Percentiles rank a stretch among this genome's conserved stretches.
These are phyloP conservation scores for Gymnarchus niloticus DNA, from an alignment of 2,113 vertebrate species.

Conservation along the genomic window DNA sequence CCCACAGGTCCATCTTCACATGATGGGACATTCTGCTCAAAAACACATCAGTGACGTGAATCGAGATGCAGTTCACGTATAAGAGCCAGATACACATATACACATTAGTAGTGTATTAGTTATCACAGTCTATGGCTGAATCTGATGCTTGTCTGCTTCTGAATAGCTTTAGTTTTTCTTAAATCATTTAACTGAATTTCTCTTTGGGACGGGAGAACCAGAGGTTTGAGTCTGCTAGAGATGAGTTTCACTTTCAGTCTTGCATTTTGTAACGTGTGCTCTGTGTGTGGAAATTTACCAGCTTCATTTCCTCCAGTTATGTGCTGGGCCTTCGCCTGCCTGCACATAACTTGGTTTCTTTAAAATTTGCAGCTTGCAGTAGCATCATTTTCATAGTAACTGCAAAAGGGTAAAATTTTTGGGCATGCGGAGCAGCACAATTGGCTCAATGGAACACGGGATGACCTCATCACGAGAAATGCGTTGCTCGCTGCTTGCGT, in stretches of 20 bases:
- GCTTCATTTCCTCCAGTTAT: conserved; percentile 1
- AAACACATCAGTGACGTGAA: not conserved
- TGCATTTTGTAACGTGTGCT: not conserved
- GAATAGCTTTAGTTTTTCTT: not conserved
- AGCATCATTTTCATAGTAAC: not conserved
- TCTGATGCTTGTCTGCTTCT: not conserved
- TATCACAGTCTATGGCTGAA: not conserved
- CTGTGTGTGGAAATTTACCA: conserved; percentile 19
- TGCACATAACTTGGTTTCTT: not conserved
- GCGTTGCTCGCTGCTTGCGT: not conserved
- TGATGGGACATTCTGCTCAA: not conserved
- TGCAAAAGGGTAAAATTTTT: not conserved
- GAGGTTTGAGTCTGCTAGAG: not conserved
- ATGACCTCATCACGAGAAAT: not conserved
- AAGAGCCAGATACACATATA: not conserved
- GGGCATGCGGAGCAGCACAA: not conserved
- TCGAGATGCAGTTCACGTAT: not conserved
- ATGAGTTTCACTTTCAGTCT: not conserved
- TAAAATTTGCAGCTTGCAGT: not conserved
- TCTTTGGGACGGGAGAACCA: not conserved
- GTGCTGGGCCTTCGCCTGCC: not conserved
- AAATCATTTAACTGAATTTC: not conserved
- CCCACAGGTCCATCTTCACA: not conserved
- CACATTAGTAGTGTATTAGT: not conserved
- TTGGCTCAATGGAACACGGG: not conserved